Conservation (phyloP, 2,113 vertebrate genomes). For the Pseudopodoces humilis region DNA sequence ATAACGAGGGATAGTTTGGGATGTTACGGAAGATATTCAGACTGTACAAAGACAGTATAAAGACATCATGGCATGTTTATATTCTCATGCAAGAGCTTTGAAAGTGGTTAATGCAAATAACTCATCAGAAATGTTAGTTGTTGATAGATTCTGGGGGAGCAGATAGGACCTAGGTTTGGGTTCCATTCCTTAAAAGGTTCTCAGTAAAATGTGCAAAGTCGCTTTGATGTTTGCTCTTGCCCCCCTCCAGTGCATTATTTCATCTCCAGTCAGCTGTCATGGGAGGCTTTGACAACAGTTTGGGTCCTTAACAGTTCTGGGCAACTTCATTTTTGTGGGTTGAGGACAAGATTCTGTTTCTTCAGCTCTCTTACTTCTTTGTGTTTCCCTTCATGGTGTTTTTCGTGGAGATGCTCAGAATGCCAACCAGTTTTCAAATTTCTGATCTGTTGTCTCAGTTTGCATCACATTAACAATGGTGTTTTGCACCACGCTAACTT, state of each 20-base stretch:
- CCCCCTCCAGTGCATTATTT: background rate
- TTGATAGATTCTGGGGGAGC: background rate
- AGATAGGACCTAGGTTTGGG: background rate
- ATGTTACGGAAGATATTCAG: background rate
- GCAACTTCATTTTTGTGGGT: background rate
- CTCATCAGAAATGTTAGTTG: background rate
- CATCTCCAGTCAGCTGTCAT: background rate
- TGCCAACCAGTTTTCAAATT: background rate
- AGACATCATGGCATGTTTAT: background rate
- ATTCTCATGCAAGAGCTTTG: background rate
- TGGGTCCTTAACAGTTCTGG: background rate
- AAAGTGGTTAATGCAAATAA: background rate
- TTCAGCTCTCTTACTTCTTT: background rate
- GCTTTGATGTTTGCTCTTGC: conserved; percentile 1
- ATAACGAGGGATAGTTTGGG: background rate
- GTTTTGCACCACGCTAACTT: background rate
- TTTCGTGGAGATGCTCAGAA: background rate
- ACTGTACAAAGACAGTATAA: background rate
- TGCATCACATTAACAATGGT: background rate
- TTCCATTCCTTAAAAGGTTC: background rate
- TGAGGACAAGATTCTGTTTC: background rate
- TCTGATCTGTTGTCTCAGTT: background rate
- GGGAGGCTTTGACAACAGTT: background rate
- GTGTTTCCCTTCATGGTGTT: background rate
- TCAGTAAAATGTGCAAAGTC: background rate